Evolutionary conservation across 2,888 invertebrate genomes (phyloP), one percentile per base, ranked within the genome.

Genomic region (Epinotia ramella): DNA sequence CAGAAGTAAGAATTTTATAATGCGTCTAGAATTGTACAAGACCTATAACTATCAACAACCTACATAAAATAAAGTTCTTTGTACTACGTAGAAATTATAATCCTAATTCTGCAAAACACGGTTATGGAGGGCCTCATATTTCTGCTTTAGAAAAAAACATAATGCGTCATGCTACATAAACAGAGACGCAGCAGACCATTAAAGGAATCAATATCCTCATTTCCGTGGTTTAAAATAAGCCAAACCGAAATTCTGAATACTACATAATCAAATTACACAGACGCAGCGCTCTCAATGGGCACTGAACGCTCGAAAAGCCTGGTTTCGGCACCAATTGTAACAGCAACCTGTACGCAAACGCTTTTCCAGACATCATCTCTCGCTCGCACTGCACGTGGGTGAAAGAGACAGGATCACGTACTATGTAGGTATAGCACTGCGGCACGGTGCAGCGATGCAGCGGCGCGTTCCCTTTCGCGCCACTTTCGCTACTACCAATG

Each of bases 401-500:
- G 20, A 63, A 9, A 20, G 63, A 44, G 44, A 63, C 5, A 44
- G 63, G 12, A 5, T 53, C 16, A 53, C n/a, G n/a, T n/a, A 53
- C 16, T 53, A 69, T 60, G 24, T 68, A 68, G 56, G 56, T 28
- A 24, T 59, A 68, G 49, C 12, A 57, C 69, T 69, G 69, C 69
- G 59, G 62, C 62, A 62, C 33, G 62, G 59, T 69, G 69, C 69
- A 60, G 69, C 46, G 20, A 20, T 65, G 65, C 65, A 65, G 66
- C 33, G 56, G 53, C 59, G 68, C 44, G 46, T 59, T 69, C 60
- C 24, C 69, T 69, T 69, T 69, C 59, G 69, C 62, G 33, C 24
- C 69, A 69, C 69, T 69, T 69, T 69, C 69, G 69, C 59, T 69
- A 69, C 68, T 68, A 68, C 33, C 60, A 60, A 28, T 59, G 60